Conservation (phyloP, 2,888 invertebrate genomes). For the Athripsodes cinereus region DNA sequence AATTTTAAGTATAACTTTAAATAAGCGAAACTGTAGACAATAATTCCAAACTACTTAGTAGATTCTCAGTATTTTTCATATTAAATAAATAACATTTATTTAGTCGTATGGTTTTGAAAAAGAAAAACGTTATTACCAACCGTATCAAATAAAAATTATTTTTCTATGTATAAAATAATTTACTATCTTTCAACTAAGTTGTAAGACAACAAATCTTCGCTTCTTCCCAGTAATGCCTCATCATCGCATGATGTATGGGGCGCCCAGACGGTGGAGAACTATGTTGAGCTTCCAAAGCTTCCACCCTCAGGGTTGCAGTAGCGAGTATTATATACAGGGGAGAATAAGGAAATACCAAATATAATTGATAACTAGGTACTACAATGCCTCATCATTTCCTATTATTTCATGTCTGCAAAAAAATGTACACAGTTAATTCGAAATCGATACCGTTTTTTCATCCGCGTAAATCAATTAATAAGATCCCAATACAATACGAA, state of each 20-base stretch:
- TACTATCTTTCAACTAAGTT: too few relatives aligned
- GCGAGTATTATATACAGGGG: too few relatives aligned
- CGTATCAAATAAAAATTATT: too few relatives aligned
- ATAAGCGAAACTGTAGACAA: too few relatives aligned
- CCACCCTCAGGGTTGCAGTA: not conserved
- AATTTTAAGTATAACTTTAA: too few relatives aligned
- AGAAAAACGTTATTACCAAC: too few relatives aligned
- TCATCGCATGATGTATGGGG: not conserved
- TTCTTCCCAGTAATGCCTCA: not conserved
- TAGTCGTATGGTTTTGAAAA: too few relatives aligned
- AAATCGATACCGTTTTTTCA: not conserved
- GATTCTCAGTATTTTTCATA: too few relatives aligned
- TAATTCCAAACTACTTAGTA: too few relatives aligned
- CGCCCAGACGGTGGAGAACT: not conserved
- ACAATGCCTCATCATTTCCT: not conserved
- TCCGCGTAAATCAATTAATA: not conserved
- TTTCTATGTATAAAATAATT: too few relatives aligned
- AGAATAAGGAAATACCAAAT: not conserved
- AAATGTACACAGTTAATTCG: not conserved
- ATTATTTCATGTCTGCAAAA: not conserved
- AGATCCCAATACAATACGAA: too few relatives aligned
- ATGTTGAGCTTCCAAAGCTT: not conserved
- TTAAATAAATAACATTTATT: too few relatives aligned
- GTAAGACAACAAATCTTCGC: conserved; percentile 1
- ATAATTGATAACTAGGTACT: not conserved